Evolutionary conservation across 2,888 invertebrate species (phyloP).

Genomic region (Empis livida): DNA sequence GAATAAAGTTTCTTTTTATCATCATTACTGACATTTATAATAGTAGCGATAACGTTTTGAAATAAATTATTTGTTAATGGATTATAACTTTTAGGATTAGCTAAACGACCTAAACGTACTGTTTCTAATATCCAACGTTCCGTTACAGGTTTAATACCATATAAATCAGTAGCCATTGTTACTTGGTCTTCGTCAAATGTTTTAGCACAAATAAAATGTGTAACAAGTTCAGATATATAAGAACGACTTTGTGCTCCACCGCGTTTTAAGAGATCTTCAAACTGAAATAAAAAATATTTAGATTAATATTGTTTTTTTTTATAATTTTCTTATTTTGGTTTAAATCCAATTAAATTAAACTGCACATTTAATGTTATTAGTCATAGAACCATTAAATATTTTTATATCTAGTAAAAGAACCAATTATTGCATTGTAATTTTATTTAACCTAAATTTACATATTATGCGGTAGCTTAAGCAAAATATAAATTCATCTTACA

Average conservation of each 20-base stretch:
- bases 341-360: too few species aligned
- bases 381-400: too few species aligned
- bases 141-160: conserved; percentile 82
- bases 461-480: background rate
- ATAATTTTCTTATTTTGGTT: too few species aligned
- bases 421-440: too few species aligned
- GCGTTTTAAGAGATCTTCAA: conserved; percentile 60
- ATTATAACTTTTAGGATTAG: conserved; percentile 61
- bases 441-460: background rate
- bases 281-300: conserved; percentile 40
- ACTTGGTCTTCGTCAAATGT: conserved; percentile 78
- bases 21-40: conserved; percentile 56
- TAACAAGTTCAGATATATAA: conserved; percentile 84
- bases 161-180: conserved; percentile 81
- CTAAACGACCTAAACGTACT: conserved; percentile 45
- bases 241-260: conserved; percentile 80
- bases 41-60: conserved; percentile 58
- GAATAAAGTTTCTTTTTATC: conserved; percentile 73
- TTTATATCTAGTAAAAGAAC: too few species aligned
- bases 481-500: conserved; percentile 35
- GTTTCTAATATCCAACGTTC: conserved; percentile 73
- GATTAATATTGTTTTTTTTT: too few species aligned
- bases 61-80: conserved; percentile 56
- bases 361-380: too few species aligned
- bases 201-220: conserved; percentile 79